Conservation (phyloP, 2,888 invertebrate genomes). For the Syritta pipiens region DNA sequence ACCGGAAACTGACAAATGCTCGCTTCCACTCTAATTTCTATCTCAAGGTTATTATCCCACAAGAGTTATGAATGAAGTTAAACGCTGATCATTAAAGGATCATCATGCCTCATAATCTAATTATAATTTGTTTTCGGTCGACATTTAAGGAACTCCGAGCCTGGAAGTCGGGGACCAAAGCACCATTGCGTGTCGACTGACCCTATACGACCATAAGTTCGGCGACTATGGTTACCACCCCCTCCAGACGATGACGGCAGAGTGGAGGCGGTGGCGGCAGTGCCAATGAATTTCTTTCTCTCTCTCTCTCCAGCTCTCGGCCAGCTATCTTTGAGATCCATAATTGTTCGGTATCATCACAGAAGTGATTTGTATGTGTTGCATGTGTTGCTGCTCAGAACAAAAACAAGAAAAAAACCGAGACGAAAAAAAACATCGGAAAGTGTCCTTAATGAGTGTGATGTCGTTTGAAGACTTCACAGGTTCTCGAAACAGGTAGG, state of each 20-base stretch:
- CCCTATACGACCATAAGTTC: constrained; percentile 65
- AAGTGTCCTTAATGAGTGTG: constrained; percentile 69
- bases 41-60: constrained; percentile 63
- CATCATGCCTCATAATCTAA: constrained; percentile 79
- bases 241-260: constrained; percentile 42
- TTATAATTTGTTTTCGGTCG: constrained; percentile 76
- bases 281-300: background rate
- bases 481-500: constrained; percentile 56
- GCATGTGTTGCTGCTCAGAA: constrained; percentile 47
- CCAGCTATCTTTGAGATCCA: constrained; percentile 8
- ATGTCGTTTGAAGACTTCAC: constrained; percentile 66
- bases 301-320: background rate
- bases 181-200: constrained; percentile 58
- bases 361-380: constrained; percentile 54
- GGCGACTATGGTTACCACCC: constrained; percentile 67
- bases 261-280: constrained; percentile 1
- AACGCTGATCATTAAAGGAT: constrained; percentile 79
- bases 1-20: constrained; percentile 60
- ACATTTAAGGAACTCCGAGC: constrained; percentile 62
- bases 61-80: constrained; percentile 73
- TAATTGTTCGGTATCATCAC: constrained; percentile 69
- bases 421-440: constrained; percentile 44
- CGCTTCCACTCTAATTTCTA: constrained; percentile 45
- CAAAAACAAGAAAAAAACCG: constrained; percentile 17
- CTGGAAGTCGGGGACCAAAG: constrained; percentile 15